Conservation (phyloP, 53 echinoderm and acorn worm genomes). For the Antedon mediterranea region DNA sequence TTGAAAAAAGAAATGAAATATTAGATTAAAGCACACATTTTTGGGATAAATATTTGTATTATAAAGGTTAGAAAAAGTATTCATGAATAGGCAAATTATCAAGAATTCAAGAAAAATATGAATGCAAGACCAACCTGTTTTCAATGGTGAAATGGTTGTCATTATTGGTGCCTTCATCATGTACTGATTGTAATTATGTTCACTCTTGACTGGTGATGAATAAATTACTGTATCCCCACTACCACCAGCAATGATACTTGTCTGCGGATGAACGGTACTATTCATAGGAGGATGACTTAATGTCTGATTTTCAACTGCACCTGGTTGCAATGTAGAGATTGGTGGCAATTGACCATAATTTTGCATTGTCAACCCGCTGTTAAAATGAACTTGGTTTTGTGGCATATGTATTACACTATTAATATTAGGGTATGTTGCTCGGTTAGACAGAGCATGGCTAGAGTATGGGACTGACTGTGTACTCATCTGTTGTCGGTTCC, state of each 20-base stretch:
- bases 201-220: neutral
- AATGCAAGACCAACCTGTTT: neutral
- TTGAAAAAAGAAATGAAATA: too few species aligned
- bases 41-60: too few species aligned
- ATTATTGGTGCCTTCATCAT: neutral
- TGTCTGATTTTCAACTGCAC: neutral
- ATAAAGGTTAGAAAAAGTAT: too few species aligned
- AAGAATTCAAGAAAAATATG: too few species aligned
- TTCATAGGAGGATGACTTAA: neutral
- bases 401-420: neutral
- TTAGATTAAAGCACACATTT: too few species aligned
- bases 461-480: neutral
- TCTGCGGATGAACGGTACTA: neutral
- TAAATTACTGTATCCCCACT: neutral
- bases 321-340: neutral
- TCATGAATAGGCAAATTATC: too few species aligned
- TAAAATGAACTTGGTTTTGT: neutral
- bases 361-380: neutral
- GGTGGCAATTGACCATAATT: neutral
- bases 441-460: neutral
- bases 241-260: neutral
- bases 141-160: neutral
- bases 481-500: neutral
- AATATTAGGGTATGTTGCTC: neutral
- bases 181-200: neutral